Evolutionary conservation across 2,888 invertebrate species (phyloP).

Genomic region (Mystacides longicornis): DNA sequence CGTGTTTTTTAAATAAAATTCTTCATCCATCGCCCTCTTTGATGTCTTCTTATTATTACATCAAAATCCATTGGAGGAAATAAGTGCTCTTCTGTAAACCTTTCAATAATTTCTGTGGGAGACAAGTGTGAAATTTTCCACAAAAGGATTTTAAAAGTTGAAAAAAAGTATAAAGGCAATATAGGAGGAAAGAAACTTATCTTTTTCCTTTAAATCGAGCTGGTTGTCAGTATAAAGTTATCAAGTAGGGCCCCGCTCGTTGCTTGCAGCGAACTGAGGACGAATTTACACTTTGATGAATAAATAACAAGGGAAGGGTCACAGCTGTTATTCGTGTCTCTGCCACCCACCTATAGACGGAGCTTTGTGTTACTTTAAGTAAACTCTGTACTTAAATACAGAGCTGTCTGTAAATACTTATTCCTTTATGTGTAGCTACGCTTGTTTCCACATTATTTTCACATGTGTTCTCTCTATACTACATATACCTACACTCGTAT

Average conservation of each 20-base stretch:
- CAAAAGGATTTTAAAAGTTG: not conserved
- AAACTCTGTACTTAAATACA: not conserved
- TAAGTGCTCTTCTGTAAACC: too few species aligned
- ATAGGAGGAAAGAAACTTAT: too few species aligned
- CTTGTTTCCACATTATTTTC: not conserved
- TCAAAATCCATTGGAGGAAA: too few species aligned
- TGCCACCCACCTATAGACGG: not conserved
- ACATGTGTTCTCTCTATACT: not conserved
- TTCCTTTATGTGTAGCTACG: not conserved
- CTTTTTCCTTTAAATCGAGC: too few species aligned
- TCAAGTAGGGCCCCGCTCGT: not conserved
- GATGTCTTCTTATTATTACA: too few species aligned
- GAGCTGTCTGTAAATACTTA: not conserved
- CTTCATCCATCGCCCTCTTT: too few species aligned
- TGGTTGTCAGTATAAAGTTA: too few species aligned
- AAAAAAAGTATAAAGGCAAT: too few species aligned
- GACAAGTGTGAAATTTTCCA: not conserved
- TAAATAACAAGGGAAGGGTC: constrained; percentile 8
- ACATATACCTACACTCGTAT: too few species aligned
- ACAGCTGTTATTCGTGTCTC: not conserved
- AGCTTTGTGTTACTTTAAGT: constrained; percentile 1
- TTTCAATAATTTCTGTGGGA: too few species aligned
- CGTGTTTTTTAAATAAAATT: too few species aligned
- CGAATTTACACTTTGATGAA: constrained; percentile 3
- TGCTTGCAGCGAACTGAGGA: not conserved